phyloP scores from a whole-genome alignment of 2,113 vertebrate genomes.

The Erinaceus europaeus region DNA sequence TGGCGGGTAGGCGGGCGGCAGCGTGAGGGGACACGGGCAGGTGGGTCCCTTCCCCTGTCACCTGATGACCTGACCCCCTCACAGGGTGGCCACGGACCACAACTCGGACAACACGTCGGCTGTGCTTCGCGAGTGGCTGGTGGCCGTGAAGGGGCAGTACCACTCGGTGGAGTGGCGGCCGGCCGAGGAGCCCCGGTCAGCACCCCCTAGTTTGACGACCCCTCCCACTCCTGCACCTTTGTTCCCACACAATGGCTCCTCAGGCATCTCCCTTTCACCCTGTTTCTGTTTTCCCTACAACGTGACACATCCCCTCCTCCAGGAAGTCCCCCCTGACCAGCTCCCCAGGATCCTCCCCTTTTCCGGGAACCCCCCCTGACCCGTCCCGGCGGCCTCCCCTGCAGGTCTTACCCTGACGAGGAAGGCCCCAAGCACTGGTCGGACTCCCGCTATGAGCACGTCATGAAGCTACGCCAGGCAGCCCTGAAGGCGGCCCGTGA shows the following conservation, averaged over 20 bases:
- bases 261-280: too few species aligned
- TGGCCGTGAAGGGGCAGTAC: constrained; percentile 88
- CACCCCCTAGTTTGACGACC: not conserved
- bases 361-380: not conserved
- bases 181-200: constrained; percentile 87
- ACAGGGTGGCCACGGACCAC: constrained; percentile 94
- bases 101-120: constrained; percentile 90
- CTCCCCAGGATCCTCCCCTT: not conserved
- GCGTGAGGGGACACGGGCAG: too few species aligned
- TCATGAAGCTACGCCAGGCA: constrained; percentile 93
- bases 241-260: not conserved
- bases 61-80: not conserved
- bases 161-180: constrained; percentile 94
- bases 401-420: constrained; percentile 84
- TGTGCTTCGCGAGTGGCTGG: constrained; percentile 90
- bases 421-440: constrained; percentile 92
- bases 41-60: not conserved
- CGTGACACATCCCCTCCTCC: not conserved
- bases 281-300: too few species aligned
- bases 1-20: too few species aligned
- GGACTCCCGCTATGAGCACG: constrained; percentile 87
- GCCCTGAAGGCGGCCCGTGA: constrained; percentile 89
- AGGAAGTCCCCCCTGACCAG: not conserved
- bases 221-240: not conserved
- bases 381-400: not conserved